A percentile compares a stretch with the other conserved stretches of the same genome.
These are phyloP conservation scores for Noctilio leporinus DNA, from an alignment of 2,113 vertebrate species.

Conservation along the genomic window DNA sequence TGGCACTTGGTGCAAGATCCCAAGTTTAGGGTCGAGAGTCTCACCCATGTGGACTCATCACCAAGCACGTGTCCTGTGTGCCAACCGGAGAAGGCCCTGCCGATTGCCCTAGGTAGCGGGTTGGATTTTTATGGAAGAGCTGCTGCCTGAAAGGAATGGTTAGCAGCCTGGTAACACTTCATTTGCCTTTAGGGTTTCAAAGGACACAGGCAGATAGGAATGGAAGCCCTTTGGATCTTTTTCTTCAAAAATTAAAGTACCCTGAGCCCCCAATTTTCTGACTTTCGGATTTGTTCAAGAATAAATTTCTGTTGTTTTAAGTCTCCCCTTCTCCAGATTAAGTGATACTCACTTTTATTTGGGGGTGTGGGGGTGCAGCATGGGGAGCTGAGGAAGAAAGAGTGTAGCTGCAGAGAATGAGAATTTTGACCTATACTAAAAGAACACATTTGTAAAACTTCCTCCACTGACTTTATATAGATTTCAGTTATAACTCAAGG, in stretches of 20 bases:
- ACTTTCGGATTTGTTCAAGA: neutral
- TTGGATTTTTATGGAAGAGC: neutral
- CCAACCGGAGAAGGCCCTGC: neutral
- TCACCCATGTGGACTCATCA: fast-evolving
- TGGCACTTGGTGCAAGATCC: neutral
- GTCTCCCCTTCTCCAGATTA: neutral
- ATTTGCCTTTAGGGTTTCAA: neutral
- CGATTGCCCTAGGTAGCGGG: neutral
- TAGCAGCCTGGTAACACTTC: conserved; percentile 24
- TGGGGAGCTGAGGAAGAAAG: neutral
- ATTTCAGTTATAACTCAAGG: neutral
- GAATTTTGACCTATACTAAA: neutral
- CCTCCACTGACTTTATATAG: neutral
- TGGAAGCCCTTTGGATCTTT: neutral
- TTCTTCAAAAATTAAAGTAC: neutral
- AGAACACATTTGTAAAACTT: neutral
- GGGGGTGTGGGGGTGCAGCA: neutral
- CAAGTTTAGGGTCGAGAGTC: neutral
- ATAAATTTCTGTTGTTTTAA: neutral
- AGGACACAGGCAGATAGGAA: neutral
- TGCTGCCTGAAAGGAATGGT: neutral
- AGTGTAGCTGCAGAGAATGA: neutral
- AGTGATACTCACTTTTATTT: neutral
- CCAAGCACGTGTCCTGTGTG: neutral
- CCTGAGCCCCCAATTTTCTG: neutral